Base-by-base conservation (phyloP, 2,797 vertebrate genomes). In the Australoheros facetus region DNA sequence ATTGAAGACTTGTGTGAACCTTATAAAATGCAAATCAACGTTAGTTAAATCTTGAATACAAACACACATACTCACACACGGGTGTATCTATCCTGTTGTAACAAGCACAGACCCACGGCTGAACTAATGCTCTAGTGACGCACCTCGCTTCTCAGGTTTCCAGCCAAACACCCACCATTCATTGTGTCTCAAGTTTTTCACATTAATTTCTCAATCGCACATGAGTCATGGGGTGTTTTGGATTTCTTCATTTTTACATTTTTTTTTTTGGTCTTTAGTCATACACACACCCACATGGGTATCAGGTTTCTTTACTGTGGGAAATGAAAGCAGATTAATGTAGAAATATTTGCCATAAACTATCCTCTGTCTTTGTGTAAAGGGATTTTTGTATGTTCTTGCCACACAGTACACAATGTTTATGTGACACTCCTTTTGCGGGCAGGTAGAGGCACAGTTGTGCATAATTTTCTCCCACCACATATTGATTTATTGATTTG, bases 151-250 rank as follows among this genome's bases (percentile, higher is more conserved):
- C 71, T 93, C 87, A 72, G 2, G 72, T 93, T 93, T 93, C 91
- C 80, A 85, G 7, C 26, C 45, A 0, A 4, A 87, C 84, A 59
- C 88, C 81, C 86, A 91, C 80, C 23, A 39, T 81, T 82, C 56
- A 80, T 71, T 54, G 56, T 0, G 34, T 66, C 53, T 37, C 66
- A 57, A 77, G 45, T 70, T 87, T 78, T 76, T 69, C 26, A 55
- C 10, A 72, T 66, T 53, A 21, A 87, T 89, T 83, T 91, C 88
- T 78, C 82, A 78, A 70, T 75, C 77, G 19, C 54, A 54, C 5
- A 64, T 95, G 86, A 93, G 60, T 93, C 89, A 94, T 56, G 26
- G 45, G 14, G 73, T 90, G 82, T 89, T 81, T 83, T 84, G 32
- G 21, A 16, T 70, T 83, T 78, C 9, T 53, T 81, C 12, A 37